Evolutionary conservation across 2,888 invertebrate species (phyloP).

Genomic region (Phyllotreta cruciferae): DNA sequence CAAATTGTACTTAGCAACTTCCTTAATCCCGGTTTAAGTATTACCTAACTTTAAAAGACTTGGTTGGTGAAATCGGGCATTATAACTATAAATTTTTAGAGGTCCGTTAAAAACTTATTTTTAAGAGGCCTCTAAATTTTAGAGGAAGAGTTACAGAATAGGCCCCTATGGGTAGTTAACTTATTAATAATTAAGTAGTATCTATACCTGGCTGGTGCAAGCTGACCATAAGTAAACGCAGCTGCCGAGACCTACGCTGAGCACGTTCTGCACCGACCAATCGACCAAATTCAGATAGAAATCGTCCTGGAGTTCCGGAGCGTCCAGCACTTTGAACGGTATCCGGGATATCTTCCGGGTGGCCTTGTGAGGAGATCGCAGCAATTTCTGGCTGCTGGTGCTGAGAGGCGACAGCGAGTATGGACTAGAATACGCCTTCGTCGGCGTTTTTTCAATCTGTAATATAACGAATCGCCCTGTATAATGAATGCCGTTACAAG

Average conservation of each 20-base stretch:
- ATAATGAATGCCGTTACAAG: slow-evolving; percentile 18
- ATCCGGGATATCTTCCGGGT: slow-evolving; percentile 97
- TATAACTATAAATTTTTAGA: too few relatives aligned
- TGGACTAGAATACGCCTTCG: slow-evolving; percentile 79
- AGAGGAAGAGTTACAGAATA: too few relatives aligned
- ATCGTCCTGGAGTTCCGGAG: slow-evolving; percentile 97
- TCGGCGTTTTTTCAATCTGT: slow-evolving; percentile 69
- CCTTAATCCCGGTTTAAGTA: too few relatives aligned
- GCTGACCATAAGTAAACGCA: slow-evolving; percentile 99
- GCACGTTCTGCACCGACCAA: slow-evolving; percentile 97
- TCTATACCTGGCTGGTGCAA: slow-evolving; percentile 87
- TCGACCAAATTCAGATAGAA: slow-evolving; percentile 99
- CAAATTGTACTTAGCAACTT: too few relatives aligned
- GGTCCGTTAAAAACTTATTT: too few relatives aligned
- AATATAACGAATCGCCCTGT: slow-evolving; percentile 49
- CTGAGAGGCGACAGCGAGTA: slow-evolving; percentile 96
- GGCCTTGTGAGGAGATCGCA: slow-evolving; percentile 96
- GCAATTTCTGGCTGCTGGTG: slow-evolving; percentile 90
- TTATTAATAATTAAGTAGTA: too few relatives aligned
- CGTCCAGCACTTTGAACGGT: slow-evolving; percentile 95
- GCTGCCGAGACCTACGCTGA: slow-evolving; percentile 96
- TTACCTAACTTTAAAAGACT: too few relatives aligned
- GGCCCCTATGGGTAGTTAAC: too few relatives aligned
- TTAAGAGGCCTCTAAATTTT: too few relatives aligned
- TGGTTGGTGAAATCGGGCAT: too few relatives aligned